Base-by-base conservation (phyloP, 1,140 invertebrate genomes). In the Drosophila ficusphila region DNA sequence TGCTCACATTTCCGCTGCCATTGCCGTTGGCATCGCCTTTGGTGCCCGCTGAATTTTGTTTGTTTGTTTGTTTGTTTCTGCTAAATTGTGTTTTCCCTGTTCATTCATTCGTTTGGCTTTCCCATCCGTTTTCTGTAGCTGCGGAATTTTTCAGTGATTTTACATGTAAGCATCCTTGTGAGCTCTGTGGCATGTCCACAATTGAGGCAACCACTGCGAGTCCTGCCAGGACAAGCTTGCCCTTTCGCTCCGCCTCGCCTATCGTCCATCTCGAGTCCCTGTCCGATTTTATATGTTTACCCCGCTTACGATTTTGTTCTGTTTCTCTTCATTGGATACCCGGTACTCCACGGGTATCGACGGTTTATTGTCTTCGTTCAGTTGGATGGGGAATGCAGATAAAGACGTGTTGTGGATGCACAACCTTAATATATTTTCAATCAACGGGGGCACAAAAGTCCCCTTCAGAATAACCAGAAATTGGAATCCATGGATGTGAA, bases 71-170 rank as follows among this genome's bases (percentile, higher is more conserved):
- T 82, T 86, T 86, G 83, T 88, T 86, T 88, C 78, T 75, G 77
- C 69, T 82, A 86, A 86, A 86, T 88, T 86, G 82, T 86, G 83
- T 88, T 86, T 86, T 88, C 82, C 81, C 81, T 88, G 81, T 82
- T 86, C 81, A 86, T 86, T 86, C 82, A 88, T 81, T 86, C 81
- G 81, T 77, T 77, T 78, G 39, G 73, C 56, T 67, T 65, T 36
- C 36, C 47, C 72, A 54, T 42, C 33, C 69, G 51, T 23, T 49
- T 14, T 23, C 29, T 46, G 70, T 41, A 51, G 54, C 74, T 78
- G 62, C 65, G 58, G 79, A 68, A 85, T 86, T 86, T 86, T 76
- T 81, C 73, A 77, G 68, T 88, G 81, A 86, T 86, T 86, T 86
- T 86, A 86, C 81, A 86, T 86, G 81, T 86, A 88, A 86, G 82